These are phyloP conservation scores for Bryconaethiops microstoma DNA, from an alignment of 2,797 vertebrate species.

Conservation along the genomic window DNA sequence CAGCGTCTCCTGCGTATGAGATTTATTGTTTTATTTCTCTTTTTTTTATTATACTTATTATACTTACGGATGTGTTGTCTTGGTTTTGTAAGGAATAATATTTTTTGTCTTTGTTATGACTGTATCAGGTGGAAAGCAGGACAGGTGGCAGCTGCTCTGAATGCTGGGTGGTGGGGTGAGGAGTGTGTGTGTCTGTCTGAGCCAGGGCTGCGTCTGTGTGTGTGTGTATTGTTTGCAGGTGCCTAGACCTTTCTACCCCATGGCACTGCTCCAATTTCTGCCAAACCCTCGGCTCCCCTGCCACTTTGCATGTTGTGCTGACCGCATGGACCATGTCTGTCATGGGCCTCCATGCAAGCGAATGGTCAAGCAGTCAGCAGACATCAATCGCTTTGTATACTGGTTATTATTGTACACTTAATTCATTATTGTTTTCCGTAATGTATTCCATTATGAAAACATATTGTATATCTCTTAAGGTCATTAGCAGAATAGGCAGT, in stretches of 20 bases:
- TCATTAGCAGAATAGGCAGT: slow-evolving; percentile 9
- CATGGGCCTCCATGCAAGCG: slow-evolving; percentile 21
- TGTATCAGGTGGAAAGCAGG: slow-evolving; percentile 1
- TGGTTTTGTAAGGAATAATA: not conserved
- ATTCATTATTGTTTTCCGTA: slow-evolving; percentile 32
- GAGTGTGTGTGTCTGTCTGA: slow-evolving; percentile 34
- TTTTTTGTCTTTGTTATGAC: slow-evolving; percentile 7
- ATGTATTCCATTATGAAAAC: slow-evolving; percentile 1
- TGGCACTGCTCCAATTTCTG: slow-evolving; percentile 50
- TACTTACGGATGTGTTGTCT: not conserved
- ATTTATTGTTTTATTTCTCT: slow-evolving; percentile 4
- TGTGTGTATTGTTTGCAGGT: slow-evolving; percentile 40
- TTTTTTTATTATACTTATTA: not conserved
- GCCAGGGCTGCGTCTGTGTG: not conserved
- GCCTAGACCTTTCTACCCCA: slow-evolving; percentile 43
- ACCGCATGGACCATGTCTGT: slow-evolving; percentile 20
- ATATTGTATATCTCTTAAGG: slow-evolving; percentile 43
- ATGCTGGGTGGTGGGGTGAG: slow-evolving; percentile 2
- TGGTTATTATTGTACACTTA: not conserved
- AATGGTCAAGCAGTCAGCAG: slow-evolving; percentile 21
- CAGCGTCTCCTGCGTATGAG: not conserved
- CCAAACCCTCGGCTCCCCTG: slow-evolving; percentile 68
- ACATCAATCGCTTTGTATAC: slow-evolving; percentile 7
- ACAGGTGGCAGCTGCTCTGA: slow-evolving; percentile 1
- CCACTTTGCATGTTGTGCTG: slow-evolving; percentile 61